phyloP scores from a whole-genome alignment of 2,888 invertebrate genomes.

The Dynastes grantii region DNA sequence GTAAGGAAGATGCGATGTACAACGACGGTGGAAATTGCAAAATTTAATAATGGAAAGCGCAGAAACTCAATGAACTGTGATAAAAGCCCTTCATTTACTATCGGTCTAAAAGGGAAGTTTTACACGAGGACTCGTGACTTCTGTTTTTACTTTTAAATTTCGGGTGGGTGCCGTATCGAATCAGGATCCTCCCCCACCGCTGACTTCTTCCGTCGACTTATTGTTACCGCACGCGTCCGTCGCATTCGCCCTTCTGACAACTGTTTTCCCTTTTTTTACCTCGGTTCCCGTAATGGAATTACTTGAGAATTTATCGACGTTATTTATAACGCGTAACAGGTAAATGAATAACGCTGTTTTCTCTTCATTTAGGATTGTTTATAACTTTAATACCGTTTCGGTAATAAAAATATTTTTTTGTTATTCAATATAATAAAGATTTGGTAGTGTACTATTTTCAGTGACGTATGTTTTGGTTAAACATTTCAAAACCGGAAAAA shows the following conservation, averaged over 20 bases:
- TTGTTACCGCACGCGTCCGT: conserved; percentile 34
- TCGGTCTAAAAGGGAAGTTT: conserved; percentile 48
- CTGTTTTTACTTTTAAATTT: conserved; percentile 52
- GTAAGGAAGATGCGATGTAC: conserved; percentile 54
- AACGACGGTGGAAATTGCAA: conserved; percentile 55
- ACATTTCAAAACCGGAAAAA: no score
- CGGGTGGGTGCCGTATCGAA: conserved; percentile 35
- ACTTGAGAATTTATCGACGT: conserved; percentile 36
- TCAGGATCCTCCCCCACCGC: background rate
- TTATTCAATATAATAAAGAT: no score
- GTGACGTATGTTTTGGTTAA: no score
- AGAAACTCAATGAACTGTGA: conserved; percentile 61
- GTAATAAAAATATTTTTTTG: background rate
- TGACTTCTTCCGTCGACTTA: conserved; percentile 3
- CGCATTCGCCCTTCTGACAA: conserved; percentile 26
- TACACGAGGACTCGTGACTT: conserved; percentile 44
- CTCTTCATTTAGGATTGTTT: conserved; percentile 24
- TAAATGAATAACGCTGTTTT: conserved; percentile 26
- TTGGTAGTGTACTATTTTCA: no score
- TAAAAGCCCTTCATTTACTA: conserved; percentile 58
- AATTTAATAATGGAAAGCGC: conserved; percentile 61
- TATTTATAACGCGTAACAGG: conserved; percentile 46
- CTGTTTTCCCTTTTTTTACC: conserved; percentile 20
- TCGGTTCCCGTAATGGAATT: conserved; percentile 21
- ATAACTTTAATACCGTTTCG: conserved; percentile 11